Evolutionary conservation across 2,888 invertebrate species (phyloP), one percentile per base, ranked within the genome.

Genomic region (Andrena marginata): DNA sequence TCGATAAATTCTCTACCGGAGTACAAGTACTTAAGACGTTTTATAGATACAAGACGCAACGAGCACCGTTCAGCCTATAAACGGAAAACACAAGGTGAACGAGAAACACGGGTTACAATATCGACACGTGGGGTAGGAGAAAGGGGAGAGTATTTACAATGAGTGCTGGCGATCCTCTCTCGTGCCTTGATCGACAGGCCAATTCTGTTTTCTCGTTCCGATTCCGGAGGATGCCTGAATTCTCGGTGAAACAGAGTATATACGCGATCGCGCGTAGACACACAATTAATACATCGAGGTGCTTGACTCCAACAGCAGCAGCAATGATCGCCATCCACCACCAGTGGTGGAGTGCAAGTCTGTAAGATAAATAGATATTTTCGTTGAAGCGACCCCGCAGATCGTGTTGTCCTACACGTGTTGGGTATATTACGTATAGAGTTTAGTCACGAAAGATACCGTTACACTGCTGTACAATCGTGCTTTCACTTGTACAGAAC

Each of bases 61-160:
- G 82, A 86, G 69, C 68, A 89, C 80, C 85, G 82, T 77, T 89
- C 74, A 85, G 77, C 77, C 85, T 77, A 79, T 35, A 73, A 87
- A 85, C 60, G 60, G 33, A 85, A 84, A 81, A 80, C 62, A 82
- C 89, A 42, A 49, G 23, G 48, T 64, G 62, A 85, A 80, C 71
- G 82, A 75, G 75, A 80, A 56, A 75, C 64, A 26, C 48, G 10
- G 35, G 26, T 23, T 35, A 26, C 70, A 80, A 77, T 80, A 72
- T 68, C 48, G 54, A 67, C 79, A 51, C 67, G 76, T 63, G 33
- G 59, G 62, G 67, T 13, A 10, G 23, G 42, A 62, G 23, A 64
- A 31, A 54, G 16, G 54, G 20, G 67, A 79, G 23, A 74, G 60
- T 89, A 87, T 87, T 85, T 87, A 87, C 87, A 87, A 75, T 75